Evolutionary conservation across 53 echinoderm and acorn worm species (phyloP), one percentile per base, ranked within the genome.

Genomic region (Hippasteria phrygiana): DNA sequence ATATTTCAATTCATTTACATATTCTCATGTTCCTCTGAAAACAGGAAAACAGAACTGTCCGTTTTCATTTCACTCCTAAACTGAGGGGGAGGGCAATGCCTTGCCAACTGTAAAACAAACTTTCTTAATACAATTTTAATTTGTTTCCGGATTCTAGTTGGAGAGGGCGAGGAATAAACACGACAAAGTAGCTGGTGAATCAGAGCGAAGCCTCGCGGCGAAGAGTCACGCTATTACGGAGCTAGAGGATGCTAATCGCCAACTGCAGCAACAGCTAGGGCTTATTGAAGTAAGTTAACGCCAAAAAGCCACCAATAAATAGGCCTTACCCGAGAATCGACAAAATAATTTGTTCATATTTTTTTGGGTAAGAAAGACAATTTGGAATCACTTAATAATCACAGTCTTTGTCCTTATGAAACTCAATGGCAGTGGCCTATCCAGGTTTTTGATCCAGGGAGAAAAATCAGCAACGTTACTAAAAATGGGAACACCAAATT

Each of bases 211-310:
- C 4, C n/a, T 88, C 26, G 63, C 26, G 4, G 33, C 28, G 39
- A 55, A 88, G 64, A 46, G 32, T 4, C 24, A 26, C 0, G 31
- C 56, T 38, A 88, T 88, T 34, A 17, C 31, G 0, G 88, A 88
- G 43, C 59, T 88, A 18, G 75, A 88, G 20, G 32, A 14, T 5
- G 88, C 88, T 14, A 88, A 88, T 24, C 73, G 18, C 20, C 32
- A 55, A 28, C 56, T 88, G 2, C 88, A 88, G 43, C 47, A 51
- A 22, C 88, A 88, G 29, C 55, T 88, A 11, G 62, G 62, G 59
- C 62, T 74, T 17, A 76, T 88, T 55, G 88, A 76, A 43, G 88
- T 88, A 41, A 27, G 50, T 71, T 0, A 1, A 28, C 4, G 13
- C 13, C 53, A 22, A 29, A 43, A 2, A 37, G 38, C 17, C 39